phyloP scores from a whole-genome alignment of 2,888 invertebrate species.

The Sinotaia quadrata region DNA sequence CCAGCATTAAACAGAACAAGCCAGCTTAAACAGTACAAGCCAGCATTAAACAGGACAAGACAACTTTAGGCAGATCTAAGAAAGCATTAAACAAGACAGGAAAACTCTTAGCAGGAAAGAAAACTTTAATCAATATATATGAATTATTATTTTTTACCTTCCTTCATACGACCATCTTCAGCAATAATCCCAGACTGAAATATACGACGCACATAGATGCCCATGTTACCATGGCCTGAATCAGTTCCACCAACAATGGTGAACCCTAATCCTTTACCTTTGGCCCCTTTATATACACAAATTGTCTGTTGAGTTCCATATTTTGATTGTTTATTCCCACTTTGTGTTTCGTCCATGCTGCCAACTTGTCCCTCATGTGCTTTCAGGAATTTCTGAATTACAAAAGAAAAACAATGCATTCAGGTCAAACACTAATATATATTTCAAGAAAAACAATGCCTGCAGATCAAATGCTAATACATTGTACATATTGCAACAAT shows the following conservation, averaged over 20 bases:
- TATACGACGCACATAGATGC: conserved; percentile 90
- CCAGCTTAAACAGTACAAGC: too few relatives aligned
- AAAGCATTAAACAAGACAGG: too few relatives aligned
- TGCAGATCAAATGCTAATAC: too few relatives aligned
- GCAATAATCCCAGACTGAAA: conserved; percentile 89
- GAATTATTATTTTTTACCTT: conserved; percentile 82
- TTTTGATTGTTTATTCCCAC: conserved; percentile 16
- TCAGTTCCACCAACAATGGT: conserved; percentile 92
- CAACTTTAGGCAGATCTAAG: too few relatives aligned
- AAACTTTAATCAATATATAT: too few relatives aligned
- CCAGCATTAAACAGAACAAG: too few relatives aligned
- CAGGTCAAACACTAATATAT: too few relatives aligned
- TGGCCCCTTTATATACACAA: conserved; percentile 86
- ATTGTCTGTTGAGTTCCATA: conserved; percentile 46
- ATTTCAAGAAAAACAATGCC: too few relatives aligned
- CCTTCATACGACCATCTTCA: conserved; percentile 85
- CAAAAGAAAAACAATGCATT: background rate
- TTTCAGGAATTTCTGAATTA: conserved; percentile 31
- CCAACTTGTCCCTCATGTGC: conserved; percentile 28
- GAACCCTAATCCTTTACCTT: conserved; percentile 89
- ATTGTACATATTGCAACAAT: too few relatives aligned
- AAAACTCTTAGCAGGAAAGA: too few relatives aligned
- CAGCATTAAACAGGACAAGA: too few relatives aligned
- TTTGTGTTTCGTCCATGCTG: background rate
- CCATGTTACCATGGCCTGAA: conserved; percentile 89